These are phyloP conservation scores for Drosophila ficusphila DNA, from an alignment of 1,140 invertebrate genomes.

Conservation along the genomic window DNA sequence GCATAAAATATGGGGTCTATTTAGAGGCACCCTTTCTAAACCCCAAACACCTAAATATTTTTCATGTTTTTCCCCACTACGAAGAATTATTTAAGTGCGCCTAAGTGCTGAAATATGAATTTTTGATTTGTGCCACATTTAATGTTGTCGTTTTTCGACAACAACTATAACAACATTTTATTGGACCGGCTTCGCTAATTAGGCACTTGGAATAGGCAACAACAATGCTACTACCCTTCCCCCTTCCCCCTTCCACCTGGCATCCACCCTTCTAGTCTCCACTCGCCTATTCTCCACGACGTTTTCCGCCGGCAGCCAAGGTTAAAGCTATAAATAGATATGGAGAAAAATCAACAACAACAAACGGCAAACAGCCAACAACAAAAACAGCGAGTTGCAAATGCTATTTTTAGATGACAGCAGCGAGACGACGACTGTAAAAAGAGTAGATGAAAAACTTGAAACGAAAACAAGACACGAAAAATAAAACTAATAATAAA, in stretches of 20 bases:
- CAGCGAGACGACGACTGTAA: conserved; percentile 23
- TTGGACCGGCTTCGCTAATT: conserved; percentile 28
- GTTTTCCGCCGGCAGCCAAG: conserved; percentile 42
- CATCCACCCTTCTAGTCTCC: neutral
- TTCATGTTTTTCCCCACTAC: no score
- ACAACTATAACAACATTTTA: neutral
- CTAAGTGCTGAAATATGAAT: neutral
- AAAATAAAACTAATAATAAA: conserved; percentile 1
- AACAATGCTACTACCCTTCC: neutral
- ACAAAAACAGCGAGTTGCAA: conserved; percentile 43
- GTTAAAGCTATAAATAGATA: conserved; percentile 55
- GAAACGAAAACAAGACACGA: conserved; percentile 33
- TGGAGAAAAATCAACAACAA: conserved; percentile 53
- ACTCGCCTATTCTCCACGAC: neutral
- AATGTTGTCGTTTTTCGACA: neutral
- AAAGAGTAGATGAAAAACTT: conserved; percentile 42
- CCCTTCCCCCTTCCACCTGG: no score
- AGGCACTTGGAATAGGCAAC: conserved; percentile 10
- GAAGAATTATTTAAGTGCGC: no score
- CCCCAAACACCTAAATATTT: no score
- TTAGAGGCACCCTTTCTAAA: no score
- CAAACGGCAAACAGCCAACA: conserved; percentile 11
- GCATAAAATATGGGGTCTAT: no score
- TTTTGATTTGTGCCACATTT: neutral
- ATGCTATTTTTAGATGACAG: conserved; percentile 44